Evolutionary conservation across 2,797 vertebrate species (phyloP), one percentile per base, ranked within the genome.

Genomic region (Borostomias antarcticus): DNA sequence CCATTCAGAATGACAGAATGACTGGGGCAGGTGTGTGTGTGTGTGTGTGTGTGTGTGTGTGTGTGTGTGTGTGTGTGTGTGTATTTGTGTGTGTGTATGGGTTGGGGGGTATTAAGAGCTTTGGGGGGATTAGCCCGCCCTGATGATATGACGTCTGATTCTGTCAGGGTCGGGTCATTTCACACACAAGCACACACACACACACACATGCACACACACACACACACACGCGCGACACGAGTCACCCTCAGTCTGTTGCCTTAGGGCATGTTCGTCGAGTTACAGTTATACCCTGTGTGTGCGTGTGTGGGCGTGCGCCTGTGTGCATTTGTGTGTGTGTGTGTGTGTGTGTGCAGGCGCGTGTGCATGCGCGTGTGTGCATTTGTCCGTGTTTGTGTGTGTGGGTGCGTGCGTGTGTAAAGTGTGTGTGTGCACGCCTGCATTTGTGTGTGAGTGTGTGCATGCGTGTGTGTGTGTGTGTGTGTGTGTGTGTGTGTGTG

Each of bases 131-230:
- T 89, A 88, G 76, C 53, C 52, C 70, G 75, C 73, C 82, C 84
- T 67, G 58, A 83, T 85, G 87, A 84, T 80, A 76, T 83, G 75
- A 87, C 79, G 85, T 89, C 82, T 84, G 66, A 64, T 64, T 80
- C 75, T 70, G 75, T 77, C 81, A 77, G 62, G 21, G 63, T 59
- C 72, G 82, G 80, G 82, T 84, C 87, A 85, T 67, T 71, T 35
- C 62, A 64, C 68, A 81, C 64, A 76, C 72, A 77, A 64, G 77
- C 37, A 63, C 4, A 61, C 19, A 28, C 45, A 33, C 62, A 23
- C 29, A 4, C 23, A 48, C 59, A 48, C 33, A 45, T 33, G 54
- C 50, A 53, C 51, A 54, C 62, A 15, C 47, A 43, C 62, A 54
- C 51, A 43, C 51, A 58, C 56, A 67, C 30, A 28, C 21, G 26